Conservation (phyloP, 2,888 invertebrate genomes). For the Eupelmus urozonus region DNA sequence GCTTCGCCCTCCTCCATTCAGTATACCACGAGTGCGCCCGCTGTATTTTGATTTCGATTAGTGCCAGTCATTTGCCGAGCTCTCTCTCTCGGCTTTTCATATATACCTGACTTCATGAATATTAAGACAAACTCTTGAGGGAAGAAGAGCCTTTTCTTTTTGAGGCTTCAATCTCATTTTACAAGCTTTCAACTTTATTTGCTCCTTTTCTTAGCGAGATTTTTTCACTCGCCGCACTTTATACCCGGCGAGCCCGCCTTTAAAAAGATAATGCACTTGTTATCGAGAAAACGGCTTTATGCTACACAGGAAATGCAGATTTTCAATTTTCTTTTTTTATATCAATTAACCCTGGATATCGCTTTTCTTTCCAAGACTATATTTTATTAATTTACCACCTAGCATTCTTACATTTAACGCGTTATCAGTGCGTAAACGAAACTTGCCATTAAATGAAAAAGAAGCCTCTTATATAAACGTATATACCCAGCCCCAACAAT, state of each 20-base stretch:
- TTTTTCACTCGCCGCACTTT: neutral
- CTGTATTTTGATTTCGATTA: slow-evolving; percentile 31
- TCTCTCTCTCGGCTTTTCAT: neutral
- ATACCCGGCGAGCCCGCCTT: neutral
- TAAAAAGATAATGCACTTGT: neutral
- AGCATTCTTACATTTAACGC: too few relatives aligned
- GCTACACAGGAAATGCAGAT: neutral
- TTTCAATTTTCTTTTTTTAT: neutral
- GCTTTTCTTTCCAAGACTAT: too few relatives aligned
- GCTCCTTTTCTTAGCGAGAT: neutral
- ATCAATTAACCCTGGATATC: neutral
- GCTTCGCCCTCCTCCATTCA: too few relatives aligned
- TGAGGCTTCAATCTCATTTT: neutral
- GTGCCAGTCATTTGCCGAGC: slow-evolving; percentile 3
- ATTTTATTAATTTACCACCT: too few relatives aligned
- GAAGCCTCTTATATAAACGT: neutral
- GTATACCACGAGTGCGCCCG: neutral
- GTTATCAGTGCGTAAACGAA: too few relatives aligned
- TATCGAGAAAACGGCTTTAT: slow-evolving; percentile 1
- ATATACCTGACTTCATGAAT: neutral
- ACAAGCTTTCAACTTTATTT: neutral
- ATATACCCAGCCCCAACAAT: neutral
- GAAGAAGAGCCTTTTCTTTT: neutral
- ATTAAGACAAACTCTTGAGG: slow-evolving; percentile 1
- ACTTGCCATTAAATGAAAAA: too few relatives aligned